Conservation (phyloP, 2,113 vertebrate genomes). For the Smithornis capensis region DNA sequence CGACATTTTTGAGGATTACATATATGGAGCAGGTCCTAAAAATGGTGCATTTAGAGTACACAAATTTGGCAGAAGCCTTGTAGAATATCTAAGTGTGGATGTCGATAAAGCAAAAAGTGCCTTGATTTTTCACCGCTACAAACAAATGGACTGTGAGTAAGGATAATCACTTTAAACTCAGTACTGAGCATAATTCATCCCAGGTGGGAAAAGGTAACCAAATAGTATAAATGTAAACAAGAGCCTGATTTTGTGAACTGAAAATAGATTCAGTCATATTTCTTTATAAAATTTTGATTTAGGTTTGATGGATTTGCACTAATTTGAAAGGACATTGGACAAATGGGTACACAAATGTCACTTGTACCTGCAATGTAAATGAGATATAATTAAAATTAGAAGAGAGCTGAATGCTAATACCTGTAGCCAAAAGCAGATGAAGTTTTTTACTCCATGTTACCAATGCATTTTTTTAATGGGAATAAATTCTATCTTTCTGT, state of each 20-base stretch:
- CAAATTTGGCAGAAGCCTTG: conserved; percentile 86
- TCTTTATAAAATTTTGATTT: not conserved
- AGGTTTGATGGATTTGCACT: not conserved
- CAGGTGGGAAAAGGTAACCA: fast-evolving
- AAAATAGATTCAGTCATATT: not conserved
- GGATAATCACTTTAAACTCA: conserved; percentile 17
- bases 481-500: not conserved
- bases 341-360: not conserved
- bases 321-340: not conserved
- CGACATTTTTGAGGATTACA: conserved; percentile 94
- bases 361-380: not conserved
- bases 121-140: conserved; percentile 90
- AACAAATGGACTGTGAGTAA: conserved; percentile 90
- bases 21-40: conserved; percentile 93
- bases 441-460: not conserved
- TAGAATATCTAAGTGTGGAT: conserved; percentile 83
- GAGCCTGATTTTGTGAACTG: not conserved
- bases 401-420: not conserved
- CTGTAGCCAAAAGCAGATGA: not conserved
- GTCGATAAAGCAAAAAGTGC: conserved; percentile 91
- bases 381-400: not conserved
- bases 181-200: not conserved
- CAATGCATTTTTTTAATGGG: not conserved
- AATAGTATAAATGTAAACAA: not conserved
- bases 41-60: conserved; percentile 91